Evolutionary conservation across 2,797 vertebrate species (phyloP).

Genomic region (Schizopygopsis malacanthus): DNA sequence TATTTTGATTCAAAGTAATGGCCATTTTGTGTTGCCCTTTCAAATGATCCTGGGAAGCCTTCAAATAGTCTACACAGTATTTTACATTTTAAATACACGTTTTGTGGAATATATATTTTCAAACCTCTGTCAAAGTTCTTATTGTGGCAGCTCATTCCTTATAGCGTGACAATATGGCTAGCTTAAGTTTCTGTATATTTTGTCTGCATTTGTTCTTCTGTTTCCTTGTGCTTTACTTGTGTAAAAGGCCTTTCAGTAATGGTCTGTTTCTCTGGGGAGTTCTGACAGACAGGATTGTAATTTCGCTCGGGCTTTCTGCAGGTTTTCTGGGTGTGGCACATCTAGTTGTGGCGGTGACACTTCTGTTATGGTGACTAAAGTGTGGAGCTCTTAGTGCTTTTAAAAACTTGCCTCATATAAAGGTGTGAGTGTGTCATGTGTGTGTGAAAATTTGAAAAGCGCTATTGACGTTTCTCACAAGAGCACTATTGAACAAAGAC

Average conservation of each 20-base stretch:
- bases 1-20: background rate
- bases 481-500: slow-evolving; percentile 20
- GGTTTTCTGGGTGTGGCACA: slow-evolving; percentile 12
- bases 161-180: background rate
- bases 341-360: slow-evolving; percentile 18
- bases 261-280: background rate
- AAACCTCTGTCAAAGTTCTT: background rate
- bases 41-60: background rate
- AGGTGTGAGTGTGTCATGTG: slow-evolving; percentile 35
- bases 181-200: background rate
- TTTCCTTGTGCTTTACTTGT: slow-evolving; percentile 1
- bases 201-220: background rate
- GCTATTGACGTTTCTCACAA: slow-evolving; percentile 40
- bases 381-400: slow-evolving; percentile 48
- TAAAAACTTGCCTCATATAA: slow-evolving; percentile 39
- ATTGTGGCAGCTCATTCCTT: background rate
- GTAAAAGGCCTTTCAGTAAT: background rate
- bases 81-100: background rate
- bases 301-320: slow-evolving; percentile 1
- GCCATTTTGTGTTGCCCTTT: background rate
- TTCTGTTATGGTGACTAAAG: slow-evolving; percentile 18
- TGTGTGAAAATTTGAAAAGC: slow-evolving; percentile 48
- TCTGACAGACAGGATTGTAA: slow-evolving; percentile 1
- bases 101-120: background rate
- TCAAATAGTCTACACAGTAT: background rate